Base-by-base conservation (phyloP, 2,797 vertebrate genomes). In the Catharus ustulatus region DNA sequence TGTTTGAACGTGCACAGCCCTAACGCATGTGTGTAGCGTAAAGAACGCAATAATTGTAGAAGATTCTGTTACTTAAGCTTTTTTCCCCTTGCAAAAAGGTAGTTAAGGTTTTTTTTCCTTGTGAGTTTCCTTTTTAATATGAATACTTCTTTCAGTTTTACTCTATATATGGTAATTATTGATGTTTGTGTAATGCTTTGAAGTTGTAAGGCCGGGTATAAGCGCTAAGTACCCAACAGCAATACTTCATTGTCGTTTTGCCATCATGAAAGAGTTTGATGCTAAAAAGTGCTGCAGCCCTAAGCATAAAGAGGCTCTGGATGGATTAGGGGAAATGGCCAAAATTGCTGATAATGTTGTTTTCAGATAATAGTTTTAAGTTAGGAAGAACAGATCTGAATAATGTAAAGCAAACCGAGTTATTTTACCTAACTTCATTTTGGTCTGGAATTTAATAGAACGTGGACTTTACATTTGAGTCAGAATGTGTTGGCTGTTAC, bases 171-270 rank as follows among this genome's bases (percentile, higher is more conserved):
- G 91, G 88, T 92, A 93, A 89, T 86, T 95, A 94, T 84, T 89
- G 93, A 82, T 93, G 82, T 87, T 96, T 95, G 71, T 76, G 75
- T 71, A 67, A 49, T 2, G 34, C 93, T 95, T 96, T 97, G 92
- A 97, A 95, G 93, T 96, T 92, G 52, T 54, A 78, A 94, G 84
- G 78, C 62, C 64, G 27, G 49, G 61, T 66, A 10, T 77, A 80
- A 95, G 64, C 20, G 4, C 84, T 86, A 63, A 93, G 74, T 86
- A 91, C 63, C 91, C 73, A 85, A 86, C 76, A 96, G 83, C 77
- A 69, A 74, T 90, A 57, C 29, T 93, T 92, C 45, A 62, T 91
- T 95, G 84, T 89, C 49, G 32, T 84, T 91, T 96, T 92, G 71
- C 74, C 85, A 80, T 87, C 91, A 68, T 95, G 93, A 83, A 66